Evolutionary conservation across 2,113 vertebrate genomes (phyloP), one percentile per base, ranked within the genome.

Genomic region (Rallus limicola): DNA sequence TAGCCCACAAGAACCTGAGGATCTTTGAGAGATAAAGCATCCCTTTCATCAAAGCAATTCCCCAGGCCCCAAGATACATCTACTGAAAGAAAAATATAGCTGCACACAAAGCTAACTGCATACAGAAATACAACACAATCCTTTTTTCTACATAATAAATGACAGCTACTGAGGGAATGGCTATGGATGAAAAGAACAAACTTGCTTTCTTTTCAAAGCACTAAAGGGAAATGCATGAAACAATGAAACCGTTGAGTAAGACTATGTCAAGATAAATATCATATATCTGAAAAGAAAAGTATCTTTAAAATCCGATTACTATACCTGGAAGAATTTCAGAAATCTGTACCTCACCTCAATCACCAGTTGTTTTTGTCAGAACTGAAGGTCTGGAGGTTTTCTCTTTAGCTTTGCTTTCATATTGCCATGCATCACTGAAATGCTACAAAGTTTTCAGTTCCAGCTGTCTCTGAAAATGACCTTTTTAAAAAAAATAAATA

Each of bases 221-320:
- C 81, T 77, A 82, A 93, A 84, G 74, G 50, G 74, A 95, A 94
- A 85, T 13, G 14, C 25, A 82, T 17, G 50, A 79, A 96, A 97
- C 88, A 96, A 96, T 89, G 86, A 86, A 95, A 64, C 92, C 79
- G 58, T 95, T 96, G 86, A 96, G 67, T 72, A 94, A 90, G 68
- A 69, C 17, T 86, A 83, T 87, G 74, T 96, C 88, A 80, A 72
- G 65, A 92, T 76, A 91, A 96, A 92, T 96, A 94, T 96, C 83
- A 34, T 85, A 65, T 93, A 85, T 72, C 93, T 89, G 84, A 78
- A 95, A 90, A 80, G 82, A 90, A 92, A 95, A 90, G 46, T 92
- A 84, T 82, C 80, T 96, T 93, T 96, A 96, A 94, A 94, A 96
- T 96, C 87, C 6, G 4, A 94, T 94, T 96, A 81, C 34, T 90